A percentile compares a stretch with the other conserved stretches of the same genome.
These are phyloP conservation scores for Dermochelys coriacea DNA, from an alignment of 2,797 vertebrate genomes.

Conservation along the genomic window DNA sequence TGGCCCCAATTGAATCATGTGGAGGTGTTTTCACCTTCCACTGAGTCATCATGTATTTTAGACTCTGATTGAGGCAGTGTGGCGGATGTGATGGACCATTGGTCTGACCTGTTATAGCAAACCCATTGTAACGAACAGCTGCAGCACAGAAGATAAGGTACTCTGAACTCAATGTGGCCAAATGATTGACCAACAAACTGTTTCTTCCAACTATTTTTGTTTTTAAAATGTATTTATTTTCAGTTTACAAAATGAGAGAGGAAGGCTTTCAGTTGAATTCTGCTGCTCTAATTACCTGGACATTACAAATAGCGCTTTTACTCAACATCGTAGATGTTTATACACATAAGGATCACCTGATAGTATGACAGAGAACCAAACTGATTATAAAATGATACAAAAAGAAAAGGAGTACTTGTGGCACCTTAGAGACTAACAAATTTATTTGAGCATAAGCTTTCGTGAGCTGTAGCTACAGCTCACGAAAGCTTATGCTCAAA, in stretches of 20 bases:
- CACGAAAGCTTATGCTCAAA: too few species aligned
- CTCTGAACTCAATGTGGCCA: too few species aligned
- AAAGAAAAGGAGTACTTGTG: too few species aligned
- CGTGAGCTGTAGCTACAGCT: too few species aligned
- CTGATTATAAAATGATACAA: too few species aligned
- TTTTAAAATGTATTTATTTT: not conserved
- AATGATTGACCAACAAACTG: not conserved
- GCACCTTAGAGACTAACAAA: too few species aligned
- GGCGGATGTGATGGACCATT: not conserved
- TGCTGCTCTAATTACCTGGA: not conserved
- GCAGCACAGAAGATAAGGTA: not conserved
- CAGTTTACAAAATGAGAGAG: not conserved
- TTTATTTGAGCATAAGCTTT: too few species aligned
- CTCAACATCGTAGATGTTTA: not conserved
- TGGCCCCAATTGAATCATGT: not conserved
- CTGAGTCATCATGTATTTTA: not conserved
- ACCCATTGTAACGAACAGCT: not conserved
- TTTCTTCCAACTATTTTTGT: not conserved
- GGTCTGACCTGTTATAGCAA: not conserved
- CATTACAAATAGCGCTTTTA: not conserved
- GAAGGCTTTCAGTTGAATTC: not conserved
- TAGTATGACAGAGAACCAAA: not conserved
- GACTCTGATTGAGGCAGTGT: not conserved
- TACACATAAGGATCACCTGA: not conserved
- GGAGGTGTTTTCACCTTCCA: not conserved